Conservation (phyloP, 2,113 vertebrate genomes). For the Bucco capensis region DNA sequence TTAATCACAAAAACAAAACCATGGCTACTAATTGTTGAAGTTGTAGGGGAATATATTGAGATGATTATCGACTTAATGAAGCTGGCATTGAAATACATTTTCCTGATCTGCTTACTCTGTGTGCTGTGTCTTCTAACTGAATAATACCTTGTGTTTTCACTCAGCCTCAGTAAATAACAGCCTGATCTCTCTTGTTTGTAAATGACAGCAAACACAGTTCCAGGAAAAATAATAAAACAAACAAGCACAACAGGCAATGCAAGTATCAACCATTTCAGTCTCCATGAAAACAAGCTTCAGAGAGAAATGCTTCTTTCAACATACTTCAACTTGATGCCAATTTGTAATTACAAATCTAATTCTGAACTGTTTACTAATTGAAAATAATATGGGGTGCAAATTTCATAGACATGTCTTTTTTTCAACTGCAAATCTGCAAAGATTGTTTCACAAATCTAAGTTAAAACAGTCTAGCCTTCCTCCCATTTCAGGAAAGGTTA, state of each 20-base stretch:
- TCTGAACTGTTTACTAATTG: neutral
- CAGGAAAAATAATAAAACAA: slow-evolving; percentile 55
- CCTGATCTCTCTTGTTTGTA: slow-evolving; percentile 52
- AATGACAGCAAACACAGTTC: slow-evolving; percentile 49
- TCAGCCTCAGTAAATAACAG: slow-evolving; percentile 57
- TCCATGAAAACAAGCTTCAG: neutral
- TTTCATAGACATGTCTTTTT: neutral
- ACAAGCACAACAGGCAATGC: neutral
- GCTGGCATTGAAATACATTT: slow-evolving; percentile 54
- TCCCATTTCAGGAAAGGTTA: neutral
- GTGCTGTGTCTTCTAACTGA: slow-evolving; percentile 34
- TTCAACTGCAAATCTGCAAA: neutral
- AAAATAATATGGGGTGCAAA: neutral
- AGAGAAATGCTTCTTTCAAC: neutral
- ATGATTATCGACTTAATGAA: slow-evolving; percentile 65
- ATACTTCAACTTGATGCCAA: neutral
- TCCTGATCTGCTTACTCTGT: slow-evolving; percentile 37
- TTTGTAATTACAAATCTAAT: slow-evolving; percentile 8
- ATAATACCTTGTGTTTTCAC: slow-evolving; percentile 27
- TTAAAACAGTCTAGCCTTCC: neutral
- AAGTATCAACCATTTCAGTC: neutral
- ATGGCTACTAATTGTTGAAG: slow-evolving; percentile 57
- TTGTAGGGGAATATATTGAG: slow-evolving; percentile 58
- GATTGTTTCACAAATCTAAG: neutral
- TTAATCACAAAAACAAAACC: neutral